Conservation (phyloP, 2,888 invertebrate species). For the Cosmia trapezina region DNA sequence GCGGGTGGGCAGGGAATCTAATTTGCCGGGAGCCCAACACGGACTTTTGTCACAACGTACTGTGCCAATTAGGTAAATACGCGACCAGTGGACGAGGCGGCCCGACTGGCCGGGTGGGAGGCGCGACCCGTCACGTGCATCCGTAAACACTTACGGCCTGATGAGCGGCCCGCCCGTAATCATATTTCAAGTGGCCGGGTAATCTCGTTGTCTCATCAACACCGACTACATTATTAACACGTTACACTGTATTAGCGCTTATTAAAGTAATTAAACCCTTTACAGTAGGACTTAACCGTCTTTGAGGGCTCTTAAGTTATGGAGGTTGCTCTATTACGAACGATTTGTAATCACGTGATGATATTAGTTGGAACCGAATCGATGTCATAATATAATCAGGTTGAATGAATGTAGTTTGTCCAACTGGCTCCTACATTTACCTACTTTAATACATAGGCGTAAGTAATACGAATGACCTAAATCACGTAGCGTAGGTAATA, state of each 20-base stretch:
- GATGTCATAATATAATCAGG: constrained; percentile 20
- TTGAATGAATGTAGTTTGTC: constrained; percentile 10
- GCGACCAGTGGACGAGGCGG: constrained; percentile 68
- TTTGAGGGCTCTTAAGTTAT: constrained; percentile 65
- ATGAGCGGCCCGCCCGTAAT: constrained; percentile 80
- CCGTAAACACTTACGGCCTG: constrained; percentile 83
- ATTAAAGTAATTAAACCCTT: constrained; percentile 70
- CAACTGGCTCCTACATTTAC: constrained; percentile 1
- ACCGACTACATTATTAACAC: constrained; percentile 74
- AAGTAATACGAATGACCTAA: constrained; percentile 36
- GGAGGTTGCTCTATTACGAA: constrained; percentile 54
- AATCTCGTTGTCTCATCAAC: constrained; percentile 78
- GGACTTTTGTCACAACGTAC: constrained; percentile 87
- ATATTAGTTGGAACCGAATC: constrained; percentile 49
- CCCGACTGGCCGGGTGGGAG: constrained; percentile 53
- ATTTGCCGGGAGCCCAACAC: constrained; percentile 80
- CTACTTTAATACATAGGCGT: constrained; percentile 9
- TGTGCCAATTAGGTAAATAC: constrained; percentile 88
- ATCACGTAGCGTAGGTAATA: constrained; percentile 31
- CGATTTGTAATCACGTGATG: constrained; percentile 60
- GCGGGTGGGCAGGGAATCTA: constrained; percentile 80
- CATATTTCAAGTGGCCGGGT: constrained; percentile 80
- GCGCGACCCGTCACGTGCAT: constrained; percentile 79
- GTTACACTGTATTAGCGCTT: constrained; percentile 71
- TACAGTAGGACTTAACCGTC: constrained; percentile 55